Evolutionary conservation across 2,888 invertebrate genomes (phyloP), one percentile per base, ranked within the genome.

Genomic region (Cloeon dipterum): DNA sequence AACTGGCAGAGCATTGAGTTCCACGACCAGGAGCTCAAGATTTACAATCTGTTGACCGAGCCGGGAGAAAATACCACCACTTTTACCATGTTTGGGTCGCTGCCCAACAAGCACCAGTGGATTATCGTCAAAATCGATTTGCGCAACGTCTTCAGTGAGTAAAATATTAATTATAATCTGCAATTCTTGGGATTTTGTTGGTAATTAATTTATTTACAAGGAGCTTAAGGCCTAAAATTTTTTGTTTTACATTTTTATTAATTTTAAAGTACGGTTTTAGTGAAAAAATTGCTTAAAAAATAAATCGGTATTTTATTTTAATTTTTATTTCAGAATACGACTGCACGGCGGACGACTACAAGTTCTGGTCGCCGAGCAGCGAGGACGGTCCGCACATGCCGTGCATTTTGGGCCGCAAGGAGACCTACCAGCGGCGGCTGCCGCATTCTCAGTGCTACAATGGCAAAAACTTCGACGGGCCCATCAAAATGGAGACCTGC

Each of bases 31-130:
- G 72, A 77, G 52, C 65, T 89, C 11, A 65, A 74, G 38, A 71
- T 89, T n/a, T 85, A 88, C 52, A 86, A 86, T 7, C 56, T 89
- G 14, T 81, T 89, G 74, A 89, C 86, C 0, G 88, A 89, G 51
- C 86, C 89, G 0, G 88, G 88, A n/a, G 85, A 86, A 54, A 86
- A 83, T 50, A 83, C 86, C 0, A 85, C 88, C 0, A 70, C 81
- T 1, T 88, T 91, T 50, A 86, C 88, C 1, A 69, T 91, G 65
- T 91, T 89, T 54, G 89, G 88, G 1, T 86, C 88, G 0, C 67
- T 70, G 29, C 35, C 46, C n/a, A 68, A 68, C 13, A 66, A 69
- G 40, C 86, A 86, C 52, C 74, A 77, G 43, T 91, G 89, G 89
- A 65, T 82, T n/a, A 77, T 88, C 32, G 70, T 85, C 32, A 82